A percentile compares a stretch with the other conserved stretches of the same genome.
phyloP scores from a whole-genome alignment of 2,113 vertebrate genomes.

The Orientallactaga bullata region DNA sequence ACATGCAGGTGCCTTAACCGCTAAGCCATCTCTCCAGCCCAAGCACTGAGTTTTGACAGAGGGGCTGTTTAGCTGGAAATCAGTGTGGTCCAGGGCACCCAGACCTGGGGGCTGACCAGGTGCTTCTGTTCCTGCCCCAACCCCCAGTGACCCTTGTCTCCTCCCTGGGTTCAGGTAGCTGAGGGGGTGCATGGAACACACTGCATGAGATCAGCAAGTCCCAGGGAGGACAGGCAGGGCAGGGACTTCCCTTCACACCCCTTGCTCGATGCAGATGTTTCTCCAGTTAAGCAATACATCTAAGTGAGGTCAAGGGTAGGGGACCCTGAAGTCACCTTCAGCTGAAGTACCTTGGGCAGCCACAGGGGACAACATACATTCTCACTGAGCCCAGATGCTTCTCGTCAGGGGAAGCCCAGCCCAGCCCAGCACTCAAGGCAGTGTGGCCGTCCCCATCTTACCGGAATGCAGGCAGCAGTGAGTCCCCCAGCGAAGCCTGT shows the following conservation, averaged over 20 bases:
- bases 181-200: accelerated
- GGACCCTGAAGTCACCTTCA: background rate
- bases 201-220: background rate
- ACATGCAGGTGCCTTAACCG: no score
- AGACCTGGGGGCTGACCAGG: background rate
- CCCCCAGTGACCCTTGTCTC: accelerated
- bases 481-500: slow-evolving; percentile 94
- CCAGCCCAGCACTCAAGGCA: background rate
- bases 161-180: background rate
- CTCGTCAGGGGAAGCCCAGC: background rate
- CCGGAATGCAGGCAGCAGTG: slow-evolving; percentile 95
- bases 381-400: accelerated
- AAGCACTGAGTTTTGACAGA: background rate
- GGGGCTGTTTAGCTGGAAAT: background rate
- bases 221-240: accelerated
- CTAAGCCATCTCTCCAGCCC: no score
- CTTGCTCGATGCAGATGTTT: slow-evolving; percentile 58
- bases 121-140: no score
- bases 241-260: slow-evolving; percentile 44
- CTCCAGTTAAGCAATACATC: slow-evolving; percentile 57
- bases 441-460: slow-evolving; percentile 79
- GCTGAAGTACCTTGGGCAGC: background rate
- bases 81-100: background rate
- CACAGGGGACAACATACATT: background rate
- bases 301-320: background rate